A percentile compares a stretch with the other conserved stretches of the same genome.
Evolutionary conservation across 1,140 invertebrate species (phyloP).

Genomic region (Oryctes rhinoceros): DNA sequence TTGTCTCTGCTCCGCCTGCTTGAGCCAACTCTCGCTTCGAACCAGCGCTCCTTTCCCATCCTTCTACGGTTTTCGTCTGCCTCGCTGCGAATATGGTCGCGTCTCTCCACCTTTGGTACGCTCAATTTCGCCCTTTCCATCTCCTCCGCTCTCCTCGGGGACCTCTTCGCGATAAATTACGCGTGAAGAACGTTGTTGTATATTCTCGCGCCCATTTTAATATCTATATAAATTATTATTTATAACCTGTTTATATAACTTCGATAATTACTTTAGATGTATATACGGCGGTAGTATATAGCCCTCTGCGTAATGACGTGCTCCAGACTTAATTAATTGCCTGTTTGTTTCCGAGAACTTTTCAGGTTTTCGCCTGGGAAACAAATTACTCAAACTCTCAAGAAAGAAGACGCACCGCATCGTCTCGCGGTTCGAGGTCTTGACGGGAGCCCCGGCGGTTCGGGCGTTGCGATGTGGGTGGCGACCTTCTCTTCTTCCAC

Average conservation of each 20-base stretch:
- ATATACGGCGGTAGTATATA: not conserved
- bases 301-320: slow-evolving; percentile 6
- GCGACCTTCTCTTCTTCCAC: not conserved
- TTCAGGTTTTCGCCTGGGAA: slow-evolving; percentile 28
- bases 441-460: not conserved
- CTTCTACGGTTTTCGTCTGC: not conserved
- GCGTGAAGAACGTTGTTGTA: slow-evolving; percentile 40
- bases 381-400: slow-evolving; percentile 28
- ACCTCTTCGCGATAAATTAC: slow-evolving; percentile 41
- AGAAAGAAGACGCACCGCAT: slow-evolving; percentile 6
- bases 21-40: slow-evolving; percentile 25
- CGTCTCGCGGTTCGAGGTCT: not conserved
- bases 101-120: not conserved
- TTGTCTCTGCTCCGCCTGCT: slow-evolving; percentile 43
- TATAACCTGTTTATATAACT: slow-evolving; percentile 38
- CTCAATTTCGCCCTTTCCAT: not conserved
- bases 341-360: slow-evolving; percentile 36
- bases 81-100: not conserved
- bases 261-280: slow-evolving; percentile 40
- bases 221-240: slow-evolving; percentile 43
- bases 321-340: slow-evolving; percentile 32
- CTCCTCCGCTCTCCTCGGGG: not conserved
- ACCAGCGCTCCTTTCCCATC: not conserved
- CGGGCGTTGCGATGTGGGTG: not conserved
- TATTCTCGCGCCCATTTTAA: slow-evolving; percentile 32